Base-by-base conservation (phyloP, 2,888 invertebrate species). In the Rhodophaea formosa region DNA sequence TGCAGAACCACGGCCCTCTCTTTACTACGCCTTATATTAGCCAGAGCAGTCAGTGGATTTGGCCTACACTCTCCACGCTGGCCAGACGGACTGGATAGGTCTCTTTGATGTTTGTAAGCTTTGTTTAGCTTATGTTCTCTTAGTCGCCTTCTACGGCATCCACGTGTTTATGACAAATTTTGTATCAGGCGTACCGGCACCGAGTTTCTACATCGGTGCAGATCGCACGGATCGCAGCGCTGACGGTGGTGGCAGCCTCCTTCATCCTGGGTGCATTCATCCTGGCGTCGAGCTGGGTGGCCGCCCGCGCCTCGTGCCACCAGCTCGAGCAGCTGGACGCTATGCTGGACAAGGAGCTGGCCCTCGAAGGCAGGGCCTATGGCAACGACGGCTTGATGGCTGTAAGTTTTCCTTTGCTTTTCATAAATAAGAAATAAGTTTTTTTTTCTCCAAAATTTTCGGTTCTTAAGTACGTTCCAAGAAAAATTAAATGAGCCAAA, bases 151-250 rank as follows among this genome's bases (percentile, higher is more conserved):
- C n/a, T n/a, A n/a, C n/a, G n/a, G n/a, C n/a, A n/a, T n/a, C n/a
- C n/a, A n/a, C n/a, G n/a, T n/a, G n/a, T n/a, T n/a, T n/a, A n/a
- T n/a, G n/a, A n/a, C n/a, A n/a, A n/a, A n/a, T 46, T 65, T 46
- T 59, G 65, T 69, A 71, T 8, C 91, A 97, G 97, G 97, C 97
- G 54, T 97, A 97, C 88, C 94, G 95, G 79, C 88, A 88, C 59
- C 92, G 93, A 72, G 92, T 92, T 68, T 95, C 96, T 60, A 93
- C 95, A 49, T 94, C 97, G 54, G 96, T 97, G 62, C 97, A 97
- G 89, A 96, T 97, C 63, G 96, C 97, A 30, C 94, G 95, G 84
- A 96, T 97, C 75, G 95, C 95, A 15, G 97, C 96, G 49, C 91
- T 95, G 67, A 97, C 97, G 62, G 93, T 97, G 69, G 94, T 97